Evolutionary conservation across 2,888 invertebrate genomes (phyloP), one percentile per base, ranked within the genome.

Genomic region (Andrena bicolor): DNA sequence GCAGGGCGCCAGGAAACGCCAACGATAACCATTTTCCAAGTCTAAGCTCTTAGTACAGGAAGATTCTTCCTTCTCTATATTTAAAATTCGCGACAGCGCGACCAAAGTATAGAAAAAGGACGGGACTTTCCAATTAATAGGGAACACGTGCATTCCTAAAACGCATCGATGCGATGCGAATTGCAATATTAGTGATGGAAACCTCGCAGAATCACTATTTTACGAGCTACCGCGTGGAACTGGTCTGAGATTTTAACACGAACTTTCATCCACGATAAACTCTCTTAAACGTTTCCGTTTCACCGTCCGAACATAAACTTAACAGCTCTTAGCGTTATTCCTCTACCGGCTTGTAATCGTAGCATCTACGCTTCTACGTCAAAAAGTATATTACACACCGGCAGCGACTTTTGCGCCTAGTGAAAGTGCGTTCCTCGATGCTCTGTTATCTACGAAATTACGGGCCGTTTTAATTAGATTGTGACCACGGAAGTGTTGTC

Each of bases 41-140:
- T 35, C 35, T 10, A 35, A 13, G n/a, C 20, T 41, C 20, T 7
- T 1, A 26, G 1, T 4, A 6, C 23, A 28, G 13, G 48, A 80
- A 77, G 71, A 77, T 76, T 56, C 77, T 56, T 10, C 72, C 65
- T 49, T 35, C 64, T 80, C 77, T 56, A 56, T 68, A 51, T 69
- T 65, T 64, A 64, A 66, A 61, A 30, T 68, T 66, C 70, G 35
- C 28, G n/a, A 51, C 70, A 70, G 28, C 23, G 58, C 8, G 6
- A 26, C 3, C 32, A 5, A 13, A 20, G 20, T 30, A 6, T 8
- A 4, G 53, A 32, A 20, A 49, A 66, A 48, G 23, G 10, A 26
- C 30, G 28, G 41, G 26, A 75, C 32, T 80, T 66, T 75, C 71
- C 56, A 82, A 80, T 75, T 75, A 75, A 30, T 48, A 26, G 20